Evolutionary conservation across 2,113 vertebrate genomes (phyloP).

Genomic region (Rynchops niger): DNA sequence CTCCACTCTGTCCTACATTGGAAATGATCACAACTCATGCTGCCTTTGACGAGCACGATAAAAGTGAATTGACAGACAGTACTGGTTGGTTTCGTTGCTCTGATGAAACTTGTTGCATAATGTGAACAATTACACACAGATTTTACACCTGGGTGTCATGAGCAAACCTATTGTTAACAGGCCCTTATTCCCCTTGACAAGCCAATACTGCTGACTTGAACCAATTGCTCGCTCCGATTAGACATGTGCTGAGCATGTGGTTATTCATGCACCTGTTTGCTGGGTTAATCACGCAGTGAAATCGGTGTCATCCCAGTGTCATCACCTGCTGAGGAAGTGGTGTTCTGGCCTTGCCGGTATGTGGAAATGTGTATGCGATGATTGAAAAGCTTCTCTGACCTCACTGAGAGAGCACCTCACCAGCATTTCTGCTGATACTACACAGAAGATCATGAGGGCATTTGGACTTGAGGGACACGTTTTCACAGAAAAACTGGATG

Average conservation of each 20-base stretch:
- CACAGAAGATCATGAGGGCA: background rate
- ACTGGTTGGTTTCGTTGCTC: background rate
- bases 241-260: background rate
- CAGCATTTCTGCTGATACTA: background rate
- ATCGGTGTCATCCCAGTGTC: background rate
- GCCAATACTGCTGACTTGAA: background rate
- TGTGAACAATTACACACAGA: background rate
- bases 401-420: fast-evolving
- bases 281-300: background rate
- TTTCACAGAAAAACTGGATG: background rate
- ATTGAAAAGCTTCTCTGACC: background rate
- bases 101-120: background rate
- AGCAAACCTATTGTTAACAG: background rate
- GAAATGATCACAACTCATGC: conserved; percentile 13
- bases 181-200: background rate
- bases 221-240: background rate
- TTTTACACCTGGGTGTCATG: conserved; percentile 3
- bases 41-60: conserved; percentile 19
- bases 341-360: fast-evolving
- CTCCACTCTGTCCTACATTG: background rate
- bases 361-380: background rate
- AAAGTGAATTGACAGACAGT: conserved; percentile 33
- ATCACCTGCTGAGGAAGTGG: background rate
- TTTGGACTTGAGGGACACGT: background rate
- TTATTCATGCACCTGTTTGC: background rate